Percentiles rank a stretch among this genome's conserved stretches.
Conservation (phyloP, 2,113 vertebrate species). For the Cygnus buccinator region DNA sequence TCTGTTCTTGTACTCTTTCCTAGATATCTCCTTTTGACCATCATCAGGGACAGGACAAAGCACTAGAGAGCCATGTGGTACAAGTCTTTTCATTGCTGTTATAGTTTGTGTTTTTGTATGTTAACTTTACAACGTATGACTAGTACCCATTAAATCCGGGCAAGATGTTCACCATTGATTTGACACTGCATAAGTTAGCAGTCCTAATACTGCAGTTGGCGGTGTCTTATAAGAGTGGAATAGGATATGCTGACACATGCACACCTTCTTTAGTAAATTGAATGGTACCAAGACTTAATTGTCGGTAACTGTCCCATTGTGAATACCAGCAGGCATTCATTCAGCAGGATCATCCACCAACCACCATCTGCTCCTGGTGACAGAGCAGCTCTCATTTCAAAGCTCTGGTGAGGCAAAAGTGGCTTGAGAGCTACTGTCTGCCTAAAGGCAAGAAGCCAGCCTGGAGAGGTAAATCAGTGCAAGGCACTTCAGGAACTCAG, state of each 20-base stretch:
- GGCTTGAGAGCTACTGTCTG: background rate
- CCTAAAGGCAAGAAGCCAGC: background rate
- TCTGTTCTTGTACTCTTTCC: background rate
- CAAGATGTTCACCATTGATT: background rate
- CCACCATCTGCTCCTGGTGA: rapidly evolving
- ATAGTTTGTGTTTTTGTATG: background rate
- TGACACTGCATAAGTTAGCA: background rate
- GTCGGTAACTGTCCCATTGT: background rate
- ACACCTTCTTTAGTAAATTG: background rate
- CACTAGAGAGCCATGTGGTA: background rate
- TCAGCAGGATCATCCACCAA: background rate
- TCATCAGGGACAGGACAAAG: background rate
- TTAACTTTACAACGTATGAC: rapidly evolving
- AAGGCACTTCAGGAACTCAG: rapidly evolving
- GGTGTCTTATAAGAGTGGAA: background rate
- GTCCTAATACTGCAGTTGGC: too few relatives aligned
- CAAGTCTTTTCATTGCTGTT: background rate
- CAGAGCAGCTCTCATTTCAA: background rate
- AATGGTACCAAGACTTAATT: background rate
- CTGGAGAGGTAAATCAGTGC: rapidly evolving
- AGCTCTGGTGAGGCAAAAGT: background rate
- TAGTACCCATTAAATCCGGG: background rate
- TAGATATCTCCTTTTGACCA: background rate
- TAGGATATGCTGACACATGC: background rate
- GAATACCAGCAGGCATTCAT: background rate